These are phyloP conservation scores for Helarctos malayanus DNA, from an alignment of 2,797 vertebrate genomes.

Conservation along the genomic window DNA sequence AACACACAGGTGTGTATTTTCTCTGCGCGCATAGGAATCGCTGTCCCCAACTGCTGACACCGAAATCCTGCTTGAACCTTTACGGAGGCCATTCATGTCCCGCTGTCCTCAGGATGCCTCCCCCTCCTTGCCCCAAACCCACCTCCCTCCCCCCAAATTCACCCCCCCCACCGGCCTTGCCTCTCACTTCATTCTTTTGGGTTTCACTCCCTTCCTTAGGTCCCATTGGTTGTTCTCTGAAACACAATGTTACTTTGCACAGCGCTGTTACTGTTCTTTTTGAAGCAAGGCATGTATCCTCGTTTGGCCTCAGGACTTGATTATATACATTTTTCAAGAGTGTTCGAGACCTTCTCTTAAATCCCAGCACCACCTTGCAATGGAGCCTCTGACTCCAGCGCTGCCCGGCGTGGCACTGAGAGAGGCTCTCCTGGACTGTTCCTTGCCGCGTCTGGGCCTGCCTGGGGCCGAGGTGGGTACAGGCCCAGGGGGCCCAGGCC, in stretches of 20 bases:
- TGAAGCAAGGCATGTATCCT: not conserved
- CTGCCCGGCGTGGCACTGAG: accelerated
- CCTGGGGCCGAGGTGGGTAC: not conserved
- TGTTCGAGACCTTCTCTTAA: not conserved
- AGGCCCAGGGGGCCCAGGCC: not conserved
- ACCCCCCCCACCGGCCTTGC: accelerated
- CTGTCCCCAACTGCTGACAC: too few relatives aligned
- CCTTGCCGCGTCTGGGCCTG: not conserved
- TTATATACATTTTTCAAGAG: not conserved
- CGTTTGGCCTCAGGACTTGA: not conserved
- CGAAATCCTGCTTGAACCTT: not conserved
- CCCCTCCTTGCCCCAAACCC: not conserved
- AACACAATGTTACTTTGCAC: not conserved
- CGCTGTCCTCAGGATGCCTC: accelerated
- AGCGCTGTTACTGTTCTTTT: not conserved
- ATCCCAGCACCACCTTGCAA: too few relatives aligned
- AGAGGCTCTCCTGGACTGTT: not conserved
- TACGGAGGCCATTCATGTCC: accelerated
- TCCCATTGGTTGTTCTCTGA: too few relatives aligned
- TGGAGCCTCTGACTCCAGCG: not conserved
- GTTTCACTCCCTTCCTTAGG: accelerated
- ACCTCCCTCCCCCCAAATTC: not conserved
- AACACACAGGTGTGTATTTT: accelerated
- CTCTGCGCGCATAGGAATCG: not conserved
- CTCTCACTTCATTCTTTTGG: accelerated